Conservation (phyloP, 2,797 vertebrate genomes). For the Argya squamiceps region DNA sequence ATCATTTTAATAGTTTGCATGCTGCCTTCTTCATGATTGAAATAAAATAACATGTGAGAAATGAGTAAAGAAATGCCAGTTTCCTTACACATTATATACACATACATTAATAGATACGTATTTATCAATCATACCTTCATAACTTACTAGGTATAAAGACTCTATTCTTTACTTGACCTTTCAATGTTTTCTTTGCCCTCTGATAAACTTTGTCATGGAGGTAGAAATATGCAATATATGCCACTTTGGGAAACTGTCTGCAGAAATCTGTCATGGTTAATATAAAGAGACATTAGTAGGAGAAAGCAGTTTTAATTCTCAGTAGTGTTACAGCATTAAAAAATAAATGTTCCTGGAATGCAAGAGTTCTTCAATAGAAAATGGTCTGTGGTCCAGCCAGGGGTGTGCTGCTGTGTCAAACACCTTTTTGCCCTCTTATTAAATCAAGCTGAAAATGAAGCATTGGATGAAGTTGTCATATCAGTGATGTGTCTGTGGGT, state of each 20-base stretch:
- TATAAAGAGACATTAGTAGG: background rate
- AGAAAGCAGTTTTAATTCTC: background rate
- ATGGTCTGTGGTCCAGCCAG: background rate
- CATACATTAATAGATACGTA: background rate
- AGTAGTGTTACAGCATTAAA: background rate
- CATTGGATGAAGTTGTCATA: background rate
- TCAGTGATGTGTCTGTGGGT: fast-evolving
- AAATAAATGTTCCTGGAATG: background rate
- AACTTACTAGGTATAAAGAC: background rate
- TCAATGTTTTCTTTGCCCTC: background rate
- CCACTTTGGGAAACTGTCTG: background rate
- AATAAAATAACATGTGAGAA: background rate
- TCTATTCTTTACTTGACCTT: background rate
- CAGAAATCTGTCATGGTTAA: background rate
- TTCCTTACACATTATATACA: background rate
- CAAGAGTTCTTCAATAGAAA: background rate
- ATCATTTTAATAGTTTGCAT: background rate
- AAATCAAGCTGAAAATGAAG: background rate
- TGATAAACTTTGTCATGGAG: background rate
- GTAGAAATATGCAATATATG: background rate
- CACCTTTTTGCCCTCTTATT: background rate
- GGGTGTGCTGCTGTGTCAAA: background rate
- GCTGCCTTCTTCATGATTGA: background rate
- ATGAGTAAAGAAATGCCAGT: background rate
- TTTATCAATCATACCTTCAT: background rate